Evolutionary conservation across 2,113 vertebrate species (phyloP), one percentile per base, ranked within the genome.

Genomic region (Tapirus terrestris): DNA sequence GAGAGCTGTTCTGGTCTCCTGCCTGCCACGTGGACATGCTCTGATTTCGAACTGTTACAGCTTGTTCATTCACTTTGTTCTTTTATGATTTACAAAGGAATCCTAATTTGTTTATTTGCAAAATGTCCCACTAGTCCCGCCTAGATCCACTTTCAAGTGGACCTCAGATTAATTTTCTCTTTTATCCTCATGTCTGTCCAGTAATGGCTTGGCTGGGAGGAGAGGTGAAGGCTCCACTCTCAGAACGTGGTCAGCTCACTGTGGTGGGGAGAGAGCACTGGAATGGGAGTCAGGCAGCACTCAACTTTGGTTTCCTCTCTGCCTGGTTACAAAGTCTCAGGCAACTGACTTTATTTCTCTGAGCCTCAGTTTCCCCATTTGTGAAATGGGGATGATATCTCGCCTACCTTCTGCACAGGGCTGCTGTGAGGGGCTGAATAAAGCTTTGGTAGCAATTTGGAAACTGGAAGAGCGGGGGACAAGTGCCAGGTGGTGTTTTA

Each of bases 71-170:
- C 68, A 73, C 36, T 67, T 39, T 31, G 79, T 85, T 61, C 79
- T 76, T 89, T 89, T 45, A 93, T 29, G 67, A 81, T 81, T 97
- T 95, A 92, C 43, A 68, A 89, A 97, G 58, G 33, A 83, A 88
- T 31, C 68, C 63, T 89, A 68, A 31, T 90, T 68, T 89, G 45
- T 48, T 90, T 86, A 45, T 79, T 90, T 93, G 77, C 63, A 89
- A 82, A 83, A 85, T 33, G 43, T 11, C 36, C 29, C 61, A 27
- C 29, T 58, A 20, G 9, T 45, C 25, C 65, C 81, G 7, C 12
- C 43, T 95, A 65, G 33, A 33, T 80, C 51, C 53, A 25, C 91
- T 79, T 88, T 82, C n/a, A 67, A 48, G 77, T 31, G 27, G 84
- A 60, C 56, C 31, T 85, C 67, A 80, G 65, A 29, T 95, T 60